Base-by-base conservation (phyloP, 2,797 vertebrate genomes). In the Hemitrygon akajei region DNA sequence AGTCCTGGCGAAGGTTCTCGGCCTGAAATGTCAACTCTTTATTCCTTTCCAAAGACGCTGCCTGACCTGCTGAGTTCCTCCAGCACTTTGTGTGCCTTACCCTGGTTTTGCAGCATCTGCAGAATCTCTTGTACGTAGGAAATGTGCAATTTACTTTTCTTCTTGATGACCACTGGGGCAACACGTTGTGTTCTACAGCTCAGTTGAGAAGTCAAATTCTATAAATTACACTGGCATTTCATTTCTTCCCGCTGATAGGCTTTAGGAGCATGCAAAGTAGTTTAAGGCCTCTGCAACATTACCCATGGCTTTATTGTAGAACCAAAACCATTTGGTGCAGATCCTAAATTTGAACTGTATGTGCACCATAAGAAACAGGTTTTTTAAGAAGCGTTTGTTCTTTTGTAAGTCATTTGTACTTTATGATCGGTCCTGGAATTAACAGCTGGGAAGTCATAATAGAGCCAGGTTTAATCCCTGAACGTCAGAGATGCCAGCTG, bases 391-490 rank as follows among this genome's bases (percentile, higher is more conserved):
- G 63, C 3, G n/a, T 63, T 11, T 34, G n/a, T 89, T 89, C n/a
- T 89, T 89, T 89, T 89, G 86, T 69, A 89, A 89, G 86, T 69
- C 63, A 89, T 89, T 60, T 37, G 86, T 18, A 89, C 63, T 89
- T 89, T 89, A 89, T 89, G 86, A 69, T 89, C 86, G 11, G 9
- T 34, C 60, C 22, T 69, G n/a, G n/a, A 37, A 30, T 89, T 69
- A 89, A 89, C 86, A 93, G 71, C 91, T 93, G 91, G 71, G 40
- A 93, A 89, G 60, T 89, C 86, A 22, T 89, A 89, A 89, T 75
- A 37, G 71, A 76, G 40, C 40, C 40, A 93, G 40, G 34, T 56
- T 92, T 92, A 71, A 14, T 92, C 91, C 71, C 91, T 73, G 91
- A 93, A 93, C 73, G 56, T 93, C 69, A 93, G 91, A 75, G 11